Conservation (phyloP, 2,888 invertebrate genomes). For the Hanleya hanleyi region DNA sequence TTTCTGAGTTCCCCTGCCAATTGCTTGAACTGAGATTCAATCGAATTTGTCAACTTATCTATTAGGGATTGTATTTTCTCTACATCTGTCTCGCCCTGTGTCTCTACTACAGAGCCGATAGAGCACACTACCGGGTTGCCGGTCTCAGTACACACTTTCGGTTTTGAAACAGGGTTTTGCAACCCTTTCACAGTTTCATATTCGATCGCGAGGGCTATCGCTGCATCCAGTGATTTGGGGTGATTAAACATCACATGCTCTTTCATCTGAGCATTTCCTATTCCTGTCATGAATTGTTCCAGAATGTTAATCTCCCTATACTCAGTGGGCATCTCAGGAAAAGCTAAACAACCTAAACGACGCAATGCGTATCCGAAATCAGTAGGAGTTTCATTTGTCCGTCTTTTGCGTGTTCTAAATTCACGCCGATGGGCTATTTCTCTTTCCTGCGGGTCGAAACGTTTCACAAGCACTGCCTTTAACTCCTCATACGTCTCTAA, state of each 20-base stretch:
- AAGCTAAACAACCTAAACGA: not conserved
- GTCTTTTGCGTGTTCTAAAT: not conserved
- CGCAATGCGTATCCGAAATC: not conserved
- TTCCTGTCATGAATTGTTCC: not conserved
- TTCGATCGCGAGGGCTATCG: not conserved
- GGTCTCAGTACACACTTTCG: not conserved
- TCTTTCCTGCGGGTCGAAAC: not conserved
- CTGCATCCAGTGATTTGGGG: not conserved
- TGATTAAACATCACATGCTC: not conserved
- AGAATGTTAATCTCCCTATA: not conserved
- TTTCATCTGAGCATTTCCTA: not conserved
- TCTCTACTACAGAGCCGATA: not conserved
- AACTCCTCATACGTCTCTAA: not conserved
- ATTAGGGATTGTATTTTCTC: not conserved
- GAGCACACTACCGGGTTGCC: not conserved
- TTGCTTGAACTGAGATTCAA: not conserved
- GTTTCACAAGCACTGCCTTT: not conserved
- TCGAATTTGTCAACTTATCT: not conserved
- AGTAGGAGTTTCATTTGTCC: not conserved
- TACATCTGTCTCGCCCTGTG: not conserved
- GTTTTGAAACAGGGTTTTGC: too few relatives aligned
- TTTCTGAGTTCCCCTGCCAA: conserved; percentile 1
- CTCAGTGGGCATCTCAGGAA: not conserved
- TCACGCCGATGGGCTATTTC: not conserved
- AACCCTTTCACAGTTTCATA: conserved; percentile 12